Evolutionary conservation across 2,888 invertebrate genomes (phyloP).

Genomic region (Neoitamus cyanurus): DNA sequence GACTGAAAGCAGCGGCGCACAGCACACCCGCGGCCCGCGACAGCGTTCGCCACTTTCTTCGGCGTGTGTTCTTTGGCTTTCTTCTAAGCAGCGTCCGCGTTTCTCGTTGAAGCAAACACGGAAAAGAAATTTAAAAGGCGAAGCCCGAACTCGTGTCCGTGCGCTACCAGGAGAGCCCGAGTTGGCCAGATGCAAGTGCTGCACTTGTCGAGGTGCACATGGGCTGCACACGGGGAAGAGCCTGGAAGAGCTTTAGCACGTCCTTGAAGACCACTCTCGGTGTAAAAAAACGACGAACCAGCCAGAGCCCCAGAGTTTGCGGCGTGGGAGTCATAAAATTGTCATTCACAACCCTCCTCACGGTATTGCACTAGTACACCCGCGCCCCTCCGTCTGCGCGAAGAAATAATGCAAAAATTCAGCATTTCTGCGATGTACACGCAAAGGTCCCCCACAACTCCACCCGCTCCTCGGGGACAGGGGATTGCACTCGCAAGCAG

Average conservation of each 20-base stretch:
- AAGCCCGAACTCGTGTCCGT: not conserved
- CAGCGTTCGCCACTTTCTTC: not conserved
- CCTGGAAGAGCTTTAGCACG: slow-evolving; percentile 38
- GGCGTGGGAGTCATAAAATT: slow-evolving; percentile 38
- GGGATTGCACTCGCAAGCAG: not conserved
- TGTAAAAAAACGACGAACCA: not conserved
- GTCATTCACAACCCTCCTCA: slow-evolving; percentile 25
- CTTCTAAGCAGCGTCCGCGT: not conserved
- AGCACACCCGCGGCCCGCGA: not conserved
- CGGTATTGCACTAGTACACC: not conserved
- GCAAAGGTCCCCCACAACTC: no score
- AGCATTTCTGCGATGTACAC: not conserved
- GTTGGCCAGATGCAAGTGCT: slow-evolving; percentile 11
- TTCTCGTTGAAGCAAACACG: slow-evolving; percentile 10
- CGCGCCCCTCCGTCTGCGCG: not conserved
- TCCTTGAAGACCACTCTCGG: slow-evolving; percentile 39
- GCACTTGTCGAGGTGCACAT: slow-evolving; percentile 14
- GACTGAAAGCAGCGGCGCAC: not conserved
- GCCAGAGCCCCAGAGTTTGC: not conserved
- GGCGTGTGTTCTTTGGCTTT: not conserved
- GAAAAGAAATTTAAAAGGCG: not conserved
- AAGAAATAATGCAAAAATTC: slow-evolving; percentile 4
- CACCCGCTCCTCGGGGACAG: not conserved
- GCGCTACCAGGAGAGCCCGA: not conserved
- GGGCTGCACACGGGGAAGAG: slow-evolving; percentile 4